Conservation (phyloP, 2,113 vertebrate genomes). For the Mobula hypostoma region DNA sequence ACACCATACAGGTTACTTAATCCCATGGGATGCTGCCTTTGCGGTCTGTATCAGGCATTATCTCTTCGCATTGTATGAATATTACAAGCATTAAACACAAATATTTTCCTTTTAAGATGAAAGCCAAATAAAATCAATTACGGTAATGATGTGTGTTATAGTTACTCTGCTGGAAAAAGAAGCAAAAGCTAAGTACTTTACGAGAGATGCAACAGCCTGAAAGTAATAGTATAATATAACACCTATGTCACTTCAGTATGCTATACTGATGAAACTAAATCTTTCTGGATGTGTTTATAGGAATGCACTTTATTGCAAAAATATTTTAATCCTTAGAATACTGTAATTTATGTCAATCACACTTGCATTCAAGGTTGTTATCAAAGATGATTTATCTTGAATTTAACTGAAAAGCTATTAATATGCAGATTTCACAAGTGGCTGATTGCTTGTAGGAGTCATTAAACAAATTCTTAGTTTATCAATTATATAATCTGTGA, state of each 20-base stretch:
- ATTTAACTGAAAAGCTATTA: constrained; percentile 36
- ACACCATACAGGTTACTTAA: too few relatives aligned
- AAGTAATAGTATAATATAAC: not conserved
- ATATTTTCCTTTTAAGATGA: not conserved
- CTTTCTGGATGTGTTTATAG: not conserved
- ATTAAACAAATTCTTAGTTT: constrained; percentile 35
- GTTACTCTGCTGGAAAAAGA: not conserved
- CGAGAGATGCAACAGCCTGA: not conserved
- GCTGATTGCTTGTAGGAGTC: constrained; percentile 33
- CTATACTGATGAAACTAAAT: not conserved
- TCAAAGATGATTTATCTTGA: constrained; percentile 34
- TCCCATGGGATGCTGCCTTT: too few relatives aligned
- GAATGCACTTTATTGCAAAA: constrained; percentile 6
- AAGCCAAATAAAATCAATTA: not conserved
- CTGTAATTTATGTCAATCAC: constrained; percentile 30
- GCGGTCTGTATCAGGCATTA: too few relatives aligned
- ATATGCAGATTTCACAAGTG: constrained; percentile 37
- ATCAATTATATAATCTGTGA: constrained; percentile 36
- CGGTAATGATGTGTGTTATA: not conserved
- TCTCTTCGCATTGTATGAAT: not conserved
- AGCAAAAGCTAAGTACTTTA: not conserved
- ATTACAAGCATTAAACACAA: not conserved
- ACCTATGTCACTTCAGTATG: not conserved
- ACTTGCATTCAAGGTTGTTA: not conserved
- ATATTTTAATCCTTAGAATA: not conserved